A percentile compares a stretch with the other conserved stretches of the same genome.
These are phyloP conservation scores for Acanthopleura granulata DNA, from an alignment of 2,888 invertebrate genomes.

Conservation along the genomic window DNA sequence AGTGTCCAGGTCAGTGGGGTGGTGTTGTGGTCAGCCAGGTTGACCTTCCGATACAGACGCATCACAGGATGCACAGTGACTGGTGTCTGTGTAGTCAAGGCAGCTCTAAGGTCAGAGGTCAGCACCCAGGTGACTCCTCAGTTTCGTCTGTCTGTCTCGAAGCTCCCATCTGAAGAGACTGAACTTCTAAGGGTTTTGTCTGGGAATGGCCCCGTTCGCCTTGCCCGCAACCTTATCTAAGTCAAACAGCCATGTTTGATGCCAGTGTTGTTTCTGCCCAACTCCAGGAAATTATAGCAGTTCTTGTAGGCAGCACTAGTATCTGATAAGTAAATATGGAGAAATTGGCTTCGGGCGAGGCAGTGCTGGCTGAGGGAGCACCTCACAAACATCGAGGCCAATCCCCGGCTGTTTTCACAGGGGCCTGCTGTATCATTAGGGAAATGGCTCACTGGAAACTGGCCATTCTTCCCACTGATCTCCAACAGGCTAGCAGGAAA, in stretches of 20 bases:
- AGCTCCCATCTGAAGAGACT: no score
- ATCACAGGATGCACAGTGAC: no score
- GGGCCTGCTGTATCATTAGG: not conserved
- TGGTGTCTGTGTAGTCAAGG: no score
- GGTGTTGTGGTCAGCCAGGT: no score
- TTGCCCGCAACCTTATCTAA: slow-evolving; percentile 11
- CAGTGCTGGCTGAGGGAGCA: not conserved
- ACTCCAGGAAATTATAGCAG: slow-evolving; percentile 29
- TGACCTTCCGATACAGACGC: no score
- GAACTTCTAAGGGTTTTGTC: no score
- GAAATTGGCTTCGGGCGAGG: slow-evolving; percentile 22
- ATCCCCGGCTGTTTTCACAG: not conserved
- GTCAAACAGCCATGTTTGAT: slow-evolving; percentile 17
- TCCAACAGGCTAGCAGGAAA: not conserved
- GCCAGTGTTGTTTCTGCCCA: slow-evolving; percentile 11
- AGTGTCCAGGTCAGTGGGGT: no score
- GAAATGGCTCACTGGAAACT: not conserved
- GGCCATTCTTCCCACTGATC: not conserved
- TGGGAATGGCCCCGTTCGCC: no score
- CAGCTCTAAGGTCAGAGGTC: no score
- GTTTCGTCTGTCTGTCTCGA: no score
- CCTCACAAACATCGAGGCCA: not conserved
- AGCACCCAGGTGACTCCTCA: no score
- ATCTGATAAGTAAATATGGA: slow-evolving; percentile 25
- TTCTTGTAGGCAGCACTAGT: slow-evolving; percentile 18